Conservation (phyloP, 92 coral and sea anemone species). For the Bergia puertoricense region DNA sequence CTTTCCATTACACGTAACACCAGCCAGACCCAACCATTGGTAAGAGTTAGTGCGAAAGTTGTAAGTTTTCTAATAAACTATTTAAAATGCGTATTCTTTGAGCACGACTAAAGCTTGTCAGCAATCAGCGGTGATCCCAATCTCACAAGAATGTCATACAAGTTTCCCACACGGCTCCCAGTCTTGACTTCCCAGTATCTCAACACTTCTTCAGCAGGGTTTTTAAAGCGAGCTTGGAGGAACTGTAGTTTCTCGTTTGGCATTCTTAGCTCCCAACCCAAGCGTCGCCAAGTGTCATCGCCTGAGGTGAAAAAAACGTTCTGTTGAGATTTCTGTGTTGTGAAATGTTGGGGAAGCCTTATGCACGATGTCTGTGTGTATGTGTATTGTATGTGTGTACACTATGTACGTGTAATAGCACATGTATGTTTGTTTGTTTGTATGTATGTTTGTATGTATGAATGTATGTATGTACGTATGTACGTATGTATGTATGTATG, state of each 20-base stretch:
- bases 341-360: too few species aligned
- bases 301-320: constrained; percentile 44
- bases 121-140: constrained; percentile 62
- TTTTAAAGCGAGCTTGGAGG: constrained; percentile 50
- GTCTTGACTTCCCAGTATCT: constrained; percentile 79
- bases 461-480: too few species aligned
- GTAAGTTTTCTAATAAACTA: background rate
- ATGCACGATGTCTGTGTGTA: too few species aligned
- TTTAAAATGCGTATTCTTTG: background rate
- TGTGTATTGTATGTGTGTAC: too few species aligned
- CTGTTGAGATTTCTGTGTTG: background rate
- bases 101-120: constrained; percentile 55
- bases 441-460: too few species aligned
- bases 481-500: too few species aligned
- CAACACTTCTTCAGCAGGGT: constrained; percentile 87
- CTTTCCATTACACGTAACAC: too few species aligned
- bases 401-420: too few species aligned
- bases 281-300: constrained; percentile 61
- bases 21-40: too few species aligned
- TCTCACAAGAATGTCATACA: constrained; percentile 74
- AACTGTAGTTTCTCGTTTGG: constrained; percentile 24
- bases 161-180: constrained; percentile 62
- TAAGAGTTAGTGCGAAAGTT: too few species aligned
- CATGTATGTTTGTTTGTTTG: too few species aligned
- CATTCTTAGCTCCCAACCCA: constrained; percentile 64